phyloP scores from a whole-genome alignment of 2,797 vertebrate genomes.

The Antennarius maculatus region DNA sequence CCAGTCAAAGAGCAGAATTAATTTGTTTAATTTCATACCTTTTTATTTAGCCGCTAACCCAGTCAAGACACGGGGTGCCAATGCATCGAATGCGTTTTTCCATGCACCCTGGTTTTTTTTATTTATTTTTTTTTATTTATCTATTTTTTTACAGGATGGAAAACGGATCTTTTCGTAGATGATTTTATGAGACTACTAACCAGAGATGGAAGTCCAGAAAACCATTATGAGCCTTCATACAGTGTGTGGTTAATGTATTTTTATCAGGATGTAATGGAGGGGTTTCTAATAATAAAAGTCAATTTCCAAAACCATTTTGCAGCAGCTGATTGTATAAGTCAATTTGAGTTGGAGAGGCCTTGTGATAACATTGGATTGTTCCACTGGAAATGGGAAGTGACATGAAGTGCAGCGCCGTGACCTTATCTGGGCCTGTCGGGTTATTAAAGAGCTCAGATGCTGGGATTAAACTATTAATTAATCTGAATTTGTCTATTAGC shows the following conservation, averaged over 20 bases:
- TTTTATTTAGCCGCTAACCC: constrained; percentile 65
- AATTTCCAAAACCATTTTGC: constrained; percentile 68
- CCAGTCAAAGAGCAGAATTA: constrained; percentile 72
- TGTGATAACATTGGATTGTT: constrained; percentile 64
- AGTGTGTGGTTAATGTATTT: constrained; percentile 66
- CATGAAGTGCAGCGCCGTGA: constrained; percentile 59
- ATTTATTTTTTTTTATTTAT: no score
- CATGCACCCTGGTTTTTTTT: constrained; percentile 38
- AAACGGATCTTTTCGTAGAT: constrained; percentile 7
- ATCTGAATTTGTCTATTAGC: constrained; percentile 13
- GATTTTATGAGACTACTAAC: constrained; percentile 12
- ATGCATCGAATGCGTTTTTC: constrained; percentile 75
- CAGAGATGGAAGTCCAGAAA: constrained; percentile 1
- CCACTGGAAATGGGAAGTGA: constrained; percentile 68
- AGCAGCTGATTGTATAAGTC: constrained; percentile 62
- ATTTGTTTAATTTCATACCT: constrained; percentile 84
- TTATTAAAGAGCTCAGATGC: constrained; percentile 46
- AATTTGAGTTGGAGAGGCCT: constrained; percentile 51
- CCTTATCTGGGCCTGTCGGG: constrained; percentile 44
- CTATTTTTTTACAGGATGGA: constrained; percentile 30
- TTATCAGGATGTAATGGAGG: constrained; percentile 69
- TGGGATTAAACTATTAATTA: constrained; percentile 59
- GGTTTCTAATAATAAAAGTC: constrained; percentile 74
- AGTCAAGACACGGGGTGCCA: constrained; percentile 50
- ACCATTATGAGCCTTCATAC: constrained; percentile 63